Conservation (phyloP, 2,888 invertebrate species). For the Torymus auratus region DNA sequence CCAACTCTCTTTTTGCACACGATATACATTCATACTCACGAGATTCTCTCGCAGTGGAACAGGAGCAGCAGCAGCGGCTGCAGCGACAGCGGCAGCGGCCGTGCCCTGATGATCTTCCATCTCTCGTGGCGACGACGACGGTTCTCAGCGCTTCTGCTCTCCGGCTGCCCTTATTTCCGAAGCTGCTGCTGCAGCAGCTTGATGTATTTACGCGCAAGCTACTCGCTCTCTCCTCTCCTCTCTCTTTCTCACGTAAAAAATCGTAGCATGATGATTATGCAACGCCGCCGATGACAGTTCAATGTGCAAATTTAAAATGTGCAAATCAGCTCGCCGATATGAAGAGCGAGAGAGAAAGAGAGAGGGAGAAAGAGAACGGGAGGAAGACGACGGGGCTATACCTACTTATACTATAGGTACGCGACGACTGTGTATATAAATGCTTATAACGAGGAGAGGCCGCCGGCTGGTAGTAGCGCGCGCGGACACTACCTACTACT, state of each 20-base stretch:
- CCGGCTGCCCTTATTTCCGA: no score
- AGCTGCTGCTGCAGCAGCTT: no score
- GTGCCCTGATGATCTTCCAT: constrained; percentile 66
- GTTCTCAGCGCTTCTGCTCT: no score
- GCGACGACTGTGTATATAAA: no score
- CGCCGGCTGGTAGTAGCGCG: no score
- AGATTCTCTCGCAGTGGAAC: constrained; percentile 68
- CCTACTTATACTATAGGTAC: no score
- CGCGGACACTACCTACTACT: not conserved
- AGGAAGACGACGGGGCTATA: constrained; percentile 11
- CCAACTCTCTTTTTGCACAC: not conserved
- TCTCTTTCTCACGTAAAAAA: constrained; percentile 32
- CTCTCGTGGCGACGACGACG: not conserved
- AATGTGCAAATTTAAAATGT: constrained; percentile 52
- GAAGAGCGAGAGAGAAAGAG: not conserved
- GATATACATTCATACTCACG: constrained; percentile 63
- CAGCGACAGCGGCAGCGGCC: constrained; percentile 64
- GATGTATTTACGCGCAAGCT: no score
- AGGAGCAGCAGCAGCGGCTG: constrained; percentile 64
- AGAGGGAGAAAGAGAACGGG: not conserved
- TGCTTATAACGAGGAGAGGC: no score
- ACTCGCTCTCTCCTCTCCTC: no score
- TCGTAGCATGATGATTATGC: constrained; percentile 59
- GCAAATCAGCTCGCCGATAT: constrained; percentile 18
- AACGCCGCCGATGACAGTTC: constrained; percentile 54